These are phyloP conservation scores for Nomada ferruginata DNA, from an alignment of 2,888 invertebrate genomes.

Conservation along the genomic window DNA sequence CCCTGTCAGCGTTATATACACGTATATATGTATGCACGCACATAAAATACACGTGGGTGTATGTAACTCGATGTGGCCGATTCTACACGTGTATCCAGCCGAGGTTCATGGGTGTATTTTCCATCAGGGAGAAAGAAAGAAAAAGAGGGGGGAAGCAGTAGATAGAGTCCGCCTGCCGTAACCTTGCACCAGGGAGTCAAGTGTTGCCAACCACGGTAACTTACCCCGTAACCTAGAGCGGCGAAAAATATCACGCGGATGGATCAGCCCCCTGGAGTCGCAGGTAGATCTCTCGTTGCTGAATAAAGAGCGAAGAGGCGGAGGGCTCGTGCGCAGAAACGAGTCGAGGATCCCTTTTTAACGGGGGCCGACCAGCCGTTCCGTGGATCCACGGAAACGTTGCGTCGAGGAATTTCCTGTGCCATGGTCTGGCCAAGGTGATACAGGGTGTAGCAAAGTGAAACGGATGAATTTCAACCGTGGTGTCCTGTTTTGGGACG, in stretches of 20 bases:
- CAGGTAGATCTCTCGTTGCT: constrained; percentile 14
- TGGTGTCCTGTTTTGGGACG: not conserved
- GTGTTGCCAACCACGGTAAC: constrained; percentile 73
- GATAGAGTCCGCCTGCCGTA: constrained; percentile 65
- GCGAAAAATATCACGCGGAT: constrained; percentile 61
- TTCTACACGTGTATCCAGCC: constrained; percentile 10
- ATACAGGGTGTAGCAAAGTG: not conserved
- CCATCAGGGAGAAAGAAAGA: constrained; percentile 18
- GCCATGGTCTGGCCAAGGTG: not conserved
- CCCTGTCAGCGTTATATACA: not conserved
- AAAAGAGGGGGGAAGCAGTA: not conserved
- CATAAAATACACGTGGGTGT: constrained; percentile 45
- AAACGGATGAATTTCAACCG: constrained; percentile 12
- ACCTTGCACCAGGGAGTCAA: constrained; percentile 72
- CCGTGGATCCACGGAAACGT: constrained; percentile 14
- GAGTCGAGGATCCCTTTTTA: constrained; percentile 22
- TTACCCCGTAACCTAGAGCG: constrained; percentile 71
- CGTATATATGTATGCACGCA: constrained; percentile 3
- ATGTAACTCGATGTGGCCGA: constrained; percentile 28
- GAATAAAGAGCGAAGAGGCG: too few species aligned
- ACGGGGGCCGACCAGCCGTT: not conserved
- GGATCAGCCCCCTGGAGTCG: constrained; percentile 36
- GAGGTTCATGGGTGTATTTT: constrained; percentile 48
- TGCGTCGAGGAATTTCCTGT: not conserved
- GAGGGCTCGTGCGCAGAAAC: constrained; percentile 11